A percentile compares a stretch with the other conserved stretches of the same genome.
These are phyloP conservation scores for Spongilla lacustris DNA, from an alignment of 37 sponge, comb jelly and placozoan genomes.

Conservation along the genomic window DNA sequence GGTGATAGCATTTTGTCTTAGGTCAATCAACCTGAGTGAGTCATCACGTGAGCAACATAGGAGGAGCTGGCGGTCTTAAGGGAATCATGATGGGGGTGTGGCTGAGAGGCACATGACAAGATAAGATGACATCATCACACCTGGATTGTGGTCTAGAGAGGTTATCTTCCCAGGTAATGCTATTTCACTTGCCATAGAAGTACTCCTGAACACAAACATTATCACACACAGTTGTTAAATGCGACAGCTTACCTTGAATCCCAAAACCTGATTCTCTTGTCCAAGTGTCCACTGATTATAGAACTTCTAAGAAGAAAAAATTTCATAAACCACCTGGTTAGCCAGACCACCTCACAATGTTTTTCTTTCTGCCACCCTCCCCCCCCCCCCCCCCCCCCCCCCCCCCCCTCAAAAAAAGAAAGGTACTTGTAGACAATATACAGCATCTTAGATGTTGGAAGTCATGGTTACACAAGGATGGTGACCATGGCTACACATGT, in stretches of 20 bases:
- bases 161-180: slow-evolving; percentile 89
- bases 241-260: slow-evolving; percentile 63
- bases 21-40: slow-evolving; percentile 87
- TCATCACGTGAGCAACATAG: slow-evolving; percentile 90
- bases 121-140: slow-evolving; percentile 21
- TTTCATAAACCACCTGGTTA: too few relatives aligned
- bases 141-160: slow-evolving; percentile 79
- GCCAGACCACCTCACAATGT: too few relatives aligned
- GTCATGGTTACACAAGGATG: too few relatives aligned
- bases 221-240: not conserved
- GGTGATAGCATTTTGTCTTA: slow-evolving; percentile 81
- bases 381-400: too few relatives aligned
- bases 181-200: slow-evolving; percentile 65
- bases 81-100: not conserved
- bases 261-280: slow-evolving; percentile 93
- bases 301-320: slow-evolving; percentile 28
- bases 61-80: slow-evolving; percentile 76
- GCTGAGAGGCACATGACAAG: not conserved
- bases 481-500: too few relatives aligned
- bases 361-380: too few relatives aligned
- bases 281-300: slow-evolving; percentile 94
- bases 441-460: too few relatives aligned
- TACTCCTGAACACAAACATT: not conserved
- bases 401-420: too few relatives aligned
- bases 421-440: too few relatives aligned